phyloP scores from a whole-genome alignment of 2,113 vertebrate species.

The Gymnocephalus cernua region DNA sequence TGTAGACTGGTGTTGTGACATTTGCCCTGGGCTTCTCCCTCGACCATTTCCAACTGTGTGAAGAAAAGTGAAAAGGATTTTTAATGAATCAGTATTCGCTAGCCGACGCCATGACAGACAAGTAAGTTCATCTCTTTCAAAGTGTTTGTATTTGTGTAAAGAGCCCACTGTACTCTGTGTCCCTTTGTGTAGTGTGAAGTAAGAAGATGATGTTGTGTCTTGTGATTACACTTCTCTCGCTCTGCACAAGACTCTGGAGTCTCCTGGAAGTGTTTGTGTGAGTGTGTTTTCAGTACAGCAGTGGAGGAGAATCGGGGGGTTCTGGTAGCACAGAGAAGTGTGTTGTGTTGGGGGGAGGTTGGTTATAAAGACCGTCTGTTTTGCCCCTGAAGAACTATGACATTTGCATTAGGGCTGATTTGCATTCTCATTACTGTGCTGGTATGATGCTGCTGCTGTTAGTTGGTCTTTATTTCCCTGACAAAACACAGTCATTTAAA shows the following conservation, averaged over 20 bases:
- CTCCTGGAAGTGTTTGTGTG: slow-evolving; percentile 42
- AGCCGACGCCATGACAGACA: slow-evolving; percentile 84
- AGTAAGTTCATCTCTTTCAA: slow-evolving; percentile 76
- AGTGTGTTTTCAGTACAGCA: slow-evolving; percentile 24
- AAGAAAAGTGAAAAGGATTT: slow-evolving; percentile 61
- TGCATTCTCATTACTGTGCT: slow-evolving; percentile 79
- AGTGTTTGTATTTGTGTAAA: slow-evolving; percentile 26
- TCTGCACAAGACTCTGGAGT: slow-evolving; percentile 30
- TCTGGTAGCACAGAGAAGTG: slow-evolving; percentile 46
- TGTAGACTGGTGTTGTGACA: slow-evolving; percentile 59
- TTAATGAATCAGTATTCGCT: slow-evolving; percentile 84
- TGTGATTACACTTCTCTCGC: slow-evolving; percentile 42
- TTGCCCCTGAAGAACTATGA: slow-evolving; percentile 67
- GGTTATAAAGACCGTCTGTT: slow-evolving; percentile 76
- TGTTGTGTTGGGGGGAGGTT: slow-evolving; percentile 51
- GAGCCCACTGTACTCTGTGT: slow-evolving; percentile 40
- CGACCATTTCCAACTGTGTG: slow-evolving; percentile 58
- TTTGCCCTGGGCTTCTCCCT: slow-evolving; percentile 1
- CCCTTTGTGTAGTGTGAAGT: slow-evolving; percentile 49
- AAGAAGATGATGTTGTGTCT: slow-evolving; percentile 53
- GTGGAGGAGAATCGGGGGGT: slow-evolving; percentile 20
- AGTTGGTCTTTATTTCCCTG: slow-evolving; percentile 65
- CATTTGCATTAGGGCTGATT: slow-evolving; percentile 81
- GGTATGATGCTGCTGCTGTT: slow-evolving; percentile 73
- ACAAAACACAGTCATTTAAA: slow-evolving; percentile 67